phyloP scores from a whole-genome alignment of 2,113 vertebrate species.

The Eidolon helvum region DNA sequence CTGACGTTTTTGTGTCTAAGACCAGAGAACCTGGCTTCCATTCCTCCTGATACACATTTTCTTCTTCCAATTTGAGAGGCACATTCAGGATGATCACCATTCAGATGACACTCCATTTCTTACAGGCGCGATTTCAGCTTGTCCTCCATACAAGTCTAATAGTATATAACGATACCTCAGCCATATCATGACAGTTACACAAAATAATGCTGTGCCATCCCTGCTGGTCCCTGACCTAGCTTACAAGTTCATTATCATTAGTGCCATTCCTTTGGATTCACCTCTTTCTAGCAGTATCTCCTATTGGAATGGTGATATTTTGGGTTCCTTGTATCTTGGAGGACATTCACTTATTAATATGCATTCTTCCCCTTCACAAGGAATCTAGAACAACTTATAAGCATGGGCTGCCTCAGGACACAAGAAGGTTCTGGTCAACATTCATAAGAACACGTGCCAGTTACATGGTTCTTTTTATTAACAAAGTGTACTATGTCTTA shows the following conservation, averaged over 20 bases:
- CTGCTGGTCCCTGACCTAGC: neutral
- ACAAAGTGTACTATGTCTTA: neutral
- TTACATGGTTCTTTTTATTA: conserved; percentile 7
- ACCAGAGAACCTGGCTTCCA: neutral
- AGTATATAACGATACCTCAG: neutral
- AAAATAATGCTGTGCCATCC: neutral
- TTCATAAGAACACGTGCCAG: neutral
- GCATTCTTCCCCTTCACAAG: neutral
- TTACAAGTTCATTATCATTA: neutral
- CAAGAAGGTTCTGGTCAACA: neutral
- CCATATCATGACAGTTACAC: neutral
- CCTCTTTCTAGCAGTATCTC: neutral
- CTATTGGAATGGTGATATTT: neutral
- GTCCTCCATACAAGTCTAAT: neutral
- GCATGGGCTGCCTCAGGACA: neutral
- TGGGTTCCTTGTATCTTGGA: neutral
- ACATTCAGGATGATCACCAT: neutral
- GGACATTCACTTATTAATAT: neutral
- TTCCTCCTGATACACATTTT: neutral
- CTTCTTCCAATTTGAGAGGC: neutral
- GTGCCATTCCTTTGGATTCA: neutral
- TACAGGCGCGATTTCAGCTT: neutral
- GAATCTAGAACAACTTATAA: neutral
- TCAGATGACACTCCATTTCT: neutral
- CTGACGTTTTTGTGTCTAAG: neutral